These are phyloP conservation scores for Pycnonotus jocosus DNA, from an alignment of 2,113 vertebrate genomes.

Conservation along the genomic window DNA sequence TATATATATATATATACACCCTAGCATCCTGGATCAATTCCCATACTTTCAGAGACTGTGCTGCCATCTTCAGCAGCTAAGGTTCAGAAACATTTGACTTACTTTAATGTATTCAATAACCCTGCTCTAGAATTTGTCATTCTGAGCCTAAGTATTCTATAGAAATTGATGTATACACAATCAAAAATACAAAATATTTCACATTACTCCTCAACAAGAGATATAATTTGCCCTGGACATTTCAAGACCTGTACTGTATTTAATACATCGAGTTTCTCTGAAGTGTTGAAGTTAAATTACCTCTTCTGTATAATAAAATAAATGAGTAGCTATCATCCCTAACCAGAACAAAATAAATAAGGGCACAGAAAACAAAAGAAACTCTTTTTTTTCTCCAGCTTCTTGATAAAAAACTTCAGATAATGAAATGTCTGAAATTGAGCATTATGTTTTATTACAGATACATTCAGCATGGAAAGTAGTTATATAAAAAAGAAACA, in stretches of 20 bases:
- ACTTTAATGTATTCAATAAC: background rate
- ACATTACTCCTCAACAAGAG: background rate
- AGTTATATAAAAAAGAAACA: background rate
- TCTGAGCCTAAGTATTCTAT: background rate
- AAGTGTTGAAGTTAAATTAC: background rate
- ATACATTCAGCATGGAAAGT: background rate
- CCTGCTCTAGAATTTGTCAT: background rate
- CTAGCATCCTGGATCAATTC: background rate
- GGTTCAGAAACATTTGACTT: background rate
- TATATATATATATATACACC: background rate
- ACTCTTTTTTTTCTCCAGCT: background rate
- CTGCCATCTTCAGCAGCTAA: background rate
- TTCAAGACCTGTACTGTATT: background rate
- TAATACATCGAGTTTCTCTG: background rate
- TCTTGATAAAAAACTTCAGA: background rate
- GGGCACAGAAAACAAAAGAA: background rate
- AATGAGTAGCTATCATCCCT: background rate
- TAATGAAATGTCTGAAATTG: background rate
- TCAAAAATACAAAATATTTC: background rate
- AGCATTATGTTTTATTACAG: background rate
- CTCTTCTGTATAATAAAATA: background rate
- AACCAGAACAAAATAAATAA: background rate
- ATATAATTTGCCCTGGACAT: background rate
- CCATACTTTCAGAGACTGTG: background rate
- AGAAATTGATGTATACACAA: background rate